These are phyloP conservation scores for Eugnorisma glareosa DNA, from an alignment of 2,888 invertebrate species.

Conservation along the genomic window DNA sequence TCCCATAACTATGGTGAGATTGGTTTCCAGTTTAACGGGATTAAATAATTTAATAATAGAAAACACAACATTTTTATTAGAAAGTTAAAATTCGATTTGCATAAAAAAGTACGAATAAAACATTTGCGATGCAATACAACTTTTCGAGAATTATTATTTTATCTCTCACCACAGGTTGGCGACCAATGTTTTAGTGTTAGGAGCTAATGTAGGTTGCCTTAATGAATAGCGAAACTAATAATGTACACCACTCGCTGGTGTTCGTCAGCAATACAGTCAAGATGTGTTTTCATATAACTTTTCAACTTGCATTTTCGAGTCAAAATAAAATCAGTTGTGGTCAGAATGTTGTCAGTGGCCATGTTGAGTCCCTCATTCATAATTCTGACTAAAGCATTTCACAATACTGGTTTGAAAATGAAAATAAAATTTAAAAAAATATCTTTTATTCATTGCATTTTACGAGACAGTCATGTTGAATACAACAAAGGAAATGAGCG, in stretches of 20 bases:
- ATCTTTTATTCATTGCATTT: background rate
- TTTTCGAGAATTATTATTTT: no score
- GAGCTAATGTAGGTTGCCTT: slow-evolving; percentile 22
- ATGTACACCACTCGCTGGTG: background rate
- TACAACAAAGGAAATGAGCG: background rate
- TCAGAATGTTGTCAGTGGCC: background rate
- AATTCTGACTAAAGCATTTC: background rate
- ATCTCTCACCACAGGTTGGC: background rate
- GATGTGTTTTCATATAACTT: slow-evolving; percentile 6
- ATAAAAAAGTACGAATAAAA: no score
- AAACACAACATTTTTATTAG: no score
- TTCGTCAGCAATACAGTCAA: slow-evolving; percentile 8
- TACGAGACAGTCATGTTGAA: background rate
- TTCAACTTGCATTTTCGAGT: background rate
- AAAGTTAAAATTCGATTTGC: no score
- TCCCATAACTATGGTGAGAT: no score
- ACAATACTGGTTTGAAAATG: background rate
- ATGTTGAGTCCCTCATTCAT: background rate
- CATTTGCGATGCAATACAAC: no score
- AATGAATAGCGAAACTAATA: slow-evolving; percentile 33
- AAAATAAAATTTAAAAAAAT: background rate
- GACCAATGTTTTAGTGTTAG: slow-evolving; percentile 4
- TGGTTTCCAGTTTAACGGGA: no score
- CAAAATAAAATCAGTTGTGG: background rate
- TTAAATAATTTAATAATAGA: no score